These are phyloP conservation scores for Gopherus evgoodei DNA, from an alignment of 2,113 vertebrate genomes.

Conservation along the genomic window DNA sequence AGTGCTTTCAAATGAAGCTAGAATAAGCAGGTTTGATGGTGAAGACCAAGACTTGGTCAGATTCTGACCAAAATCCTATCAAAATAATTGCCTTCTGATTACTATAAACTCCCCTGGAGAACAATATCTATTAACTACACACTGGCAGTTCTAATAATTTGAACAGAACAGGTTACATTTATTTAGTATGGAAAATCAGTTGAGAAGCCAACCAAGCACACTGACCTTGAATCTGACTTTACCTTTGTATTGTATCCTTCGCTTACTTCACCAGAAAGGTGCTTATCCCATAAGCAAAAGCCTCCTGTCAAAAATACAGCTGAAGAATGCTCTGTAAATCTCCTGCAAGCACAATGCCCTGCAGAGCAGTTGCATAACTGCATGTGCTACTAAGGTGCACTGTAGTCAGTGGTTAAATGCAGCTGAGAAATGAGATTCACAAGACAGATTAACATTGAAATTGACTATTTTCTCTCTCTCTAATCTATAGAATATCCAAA, in stretches of 20 bases:
- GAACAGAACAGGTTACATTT: not conserved
- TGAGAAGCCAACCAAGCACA: not conserved
- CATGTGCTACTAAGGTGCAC: not conserved
- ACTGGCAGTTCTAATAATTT: not conserved
- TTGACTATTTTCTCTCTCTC: fast-evolving
- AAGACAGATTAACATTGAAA: not conserved
- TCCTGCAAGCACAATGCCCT: not conserved
- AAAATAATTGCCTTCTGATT: conserved; percentile 1
- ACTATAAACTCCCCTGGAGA: not conserved
- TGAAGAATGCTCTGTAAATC: not conserved
- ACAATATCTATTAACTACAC: conserved; percentile 28
- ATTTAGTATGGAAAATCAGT: not conserved
- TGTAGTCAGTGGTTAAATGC: conserved; percentile 8
- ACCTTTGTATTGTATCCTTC: conserved; percentile 18
- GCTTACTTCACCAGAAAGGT: conserved; percentile 11
- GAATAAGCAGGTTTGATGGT: conserved; percentile 35
- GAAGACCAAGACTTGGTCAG: not conserved
- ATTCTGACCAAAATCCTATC: not conserved
- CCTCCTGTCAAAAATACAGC: conserved; percentile 76
- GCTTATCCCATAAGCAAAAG: conserved; percentile 76
- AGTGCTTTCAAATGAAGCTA: conserved; percentile 12
- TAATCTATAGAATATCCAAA: fast-evolving
- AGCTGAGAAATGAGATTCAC: conserved; percentile 20
- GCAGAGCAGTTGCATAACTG: not conserved
- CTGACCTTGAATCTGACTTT: conserved; percentile 37